Conservation (phyloP, 1,140 invertebrate genomes). For the Subanguina moxae region DNA sequence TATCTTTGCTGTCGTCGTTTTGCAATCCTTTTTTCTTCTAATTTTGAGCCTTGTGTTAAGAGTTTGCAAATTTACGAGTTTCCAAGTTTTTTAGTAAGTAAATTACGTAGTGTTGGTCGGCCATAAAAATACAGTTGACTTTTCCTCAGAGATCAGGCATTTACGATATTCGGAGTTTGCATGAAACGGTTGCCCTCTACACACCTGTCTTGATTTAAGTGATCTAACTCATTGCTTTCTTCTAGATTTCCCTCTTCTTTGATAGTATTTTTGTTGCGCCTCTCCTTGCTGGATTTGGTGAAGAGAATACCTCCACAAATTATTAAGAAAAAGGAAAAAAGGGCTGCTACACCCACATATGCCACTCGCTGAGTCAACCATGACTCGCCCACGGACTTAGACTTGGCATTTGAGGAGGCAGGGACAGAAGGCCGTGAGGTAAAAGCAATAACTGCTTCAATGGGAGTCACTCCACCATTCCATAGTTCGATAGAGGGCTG, state of each 20-base stretch:
- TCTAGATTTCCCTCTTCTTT: not conserved
- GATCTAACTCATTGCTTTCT: not conserved
- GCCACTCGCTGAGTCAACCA: not conserved
- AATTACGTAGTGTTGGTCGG: too few species aligned
- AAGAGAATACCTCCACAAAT: not conserved
- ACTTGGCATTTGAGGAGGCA: not conserved
- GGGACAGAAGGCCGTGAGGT: not conserved
- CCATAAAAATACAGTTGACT: too few species aligned
- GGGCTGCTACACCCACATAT: not conserved
- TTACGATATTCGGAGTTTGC: too few species aligned
- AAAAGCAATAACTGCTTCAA: not conserved
- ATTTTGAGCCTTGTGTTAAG: too few species aligned
- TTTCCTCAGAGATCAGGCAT: too few species aligned
- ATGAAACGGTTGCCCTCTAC: too few species aligned
- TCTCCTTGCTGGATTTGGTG: not conserved
- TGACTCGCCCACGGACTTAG: not conserved
- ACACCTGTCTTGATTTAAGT: not conserved
- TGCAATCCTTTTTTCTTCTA: too few species aligned
- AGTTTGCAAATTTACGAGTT: too few species aligned
- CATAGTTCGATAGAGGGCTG: not conserved
- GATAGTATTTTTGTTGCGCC: not conserved
- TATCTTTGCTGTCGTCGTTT: too few species aligned
- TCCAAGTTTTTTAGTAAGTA: too few species aligned
- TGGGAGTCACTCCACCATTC: not conserved
- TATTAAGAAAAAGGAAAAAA: not conserved